Evolutionary conservation across 2,888 invertebrate genomes (phyloP).

Genomic region (Xylocampa areola): DNA sequence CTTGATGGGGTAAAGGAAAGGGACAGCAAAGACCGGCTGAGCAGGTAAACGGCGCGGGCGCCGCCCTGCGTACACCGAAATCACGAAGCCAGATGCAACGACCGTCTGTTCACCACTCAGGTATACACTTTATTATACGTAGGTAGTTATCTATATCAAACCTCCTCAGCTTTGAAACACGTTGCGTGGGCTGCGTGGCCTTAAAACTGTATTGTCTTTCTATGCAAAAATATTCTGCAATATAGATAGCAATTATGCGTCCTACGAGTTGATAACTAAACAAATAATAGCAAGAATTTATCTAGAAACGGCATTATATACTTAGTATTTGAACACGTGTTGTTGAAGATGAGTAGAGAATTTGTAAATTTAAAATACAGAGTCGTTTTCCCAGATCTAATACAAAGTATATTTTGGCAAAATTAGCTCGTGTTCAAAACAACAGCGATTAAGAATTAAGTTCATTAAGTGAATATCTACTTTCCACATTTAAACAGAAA

Average conservation of each 20-base stretch:
- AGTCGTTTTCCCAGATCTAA: not conserved
- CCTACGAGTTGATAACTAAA: too few relatives aligned
- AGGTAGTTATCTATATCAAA: conserved; percentile 34
- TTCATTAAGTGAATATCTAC: conserved; percentile 23
- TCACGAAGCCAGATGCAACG: conserved; percentile 76
- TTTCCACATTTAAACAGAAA: conserved; percentile 35
- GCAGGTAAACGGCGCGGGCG: conserved; percentile 72
- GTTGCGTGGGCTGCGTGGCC: conserved; percentile 48
- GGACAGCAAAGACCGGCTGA: conserved; percentile 73
- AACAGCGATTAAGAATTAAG: conserved; percentile 26
- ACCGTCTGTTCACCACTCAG: conserved; percentile 62
- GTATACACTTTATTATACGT: conserved; percentile 47
- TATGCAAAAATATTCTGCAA: conserved; percentile 31
- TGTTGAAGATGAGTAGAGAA: too few relatives aligned
- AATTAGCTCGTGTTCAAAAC: conserved; percentile 11
- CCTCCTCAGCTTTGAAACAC: conserved; percentile 43
- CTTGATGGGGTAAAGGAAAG: conserved; percentile 56
- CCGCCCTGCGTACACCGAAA: conserved; percentile 70
- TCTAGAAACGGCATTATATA: too few relatives aligned
- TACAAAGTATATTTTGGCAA: conserved; percentile 12
- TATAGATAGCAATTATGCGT: too few relatives aligned
- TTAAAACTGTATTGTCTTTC: conserved; percentile 40
- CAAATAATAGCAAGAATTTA: too few relatives aligned
- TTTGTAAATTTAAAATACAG: too few relatives aligned
- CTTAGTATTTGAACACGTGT: too few relatives aligned